Evolutionary conservation across 1,140 invertebrate genomes (phyloP), one percentile per base, ranked within the genome.

Genomic region (Hyposmocoma kahamanoa): DNA sequence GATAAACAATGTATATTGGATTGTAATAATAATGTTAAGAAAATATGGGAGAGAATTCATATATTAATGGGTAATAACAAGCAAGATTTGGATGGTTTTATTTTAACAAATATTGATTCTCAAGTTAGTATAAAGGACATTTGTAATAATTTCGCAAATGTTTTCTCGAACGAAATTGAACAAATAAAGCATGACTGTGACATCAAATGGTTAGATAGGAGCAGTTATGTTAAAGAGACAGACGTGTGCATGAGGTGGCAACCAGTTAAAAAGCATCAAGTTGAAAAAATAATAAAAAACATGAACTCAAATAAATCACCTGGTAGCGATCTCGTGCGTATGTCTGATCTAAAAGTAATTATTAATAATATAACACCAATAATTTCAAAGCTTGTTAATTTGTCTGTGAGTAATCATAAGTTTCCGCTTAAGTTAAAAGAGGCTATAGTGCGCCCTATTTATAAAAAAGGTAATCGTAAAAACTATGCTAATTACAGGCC

Each of bases 381-480:
- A n/a, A n/a, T n/a, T n/a, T n/a, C n/a, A n/a, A n/a, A n/a, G n/a
- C n/a, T n/a, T n/a, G n/a, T n/a, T n/a, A n/a, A n/a, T n/a, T n/a
- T n/a, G n/a, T n/a, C n/a, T n/a, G n/a, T n/a, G n/a, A n/a, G n/a
- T n/a, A n/a, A n/a, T n/a, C n/a, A n/a, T n/a, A n/a, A n/a, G n/a
- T n/a, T n/a, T n/a, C n/a, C n/a, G n/a, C n/a, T n/a, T n/a, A n/a
- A n/a, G n/a, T n/a, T n/a, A 20, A 34, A 46, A 46, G 18, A 46
- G 21, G 9, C 26, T 4, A 34, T 47, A 26, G 13, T 47, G 1
- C 34, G 34, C 15, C 46, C 46, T n/a, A 41, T 26, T 10, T 19
- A 39, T 41, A 47, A 47, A 41, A 47, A 39, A 39, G 46, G 34
- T 39, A 22, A 39, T 5, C n/a, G 13, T 38, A 47, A 38, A 22